Base-by-base conservation (phyloP, 1,140 invertebrate species). In the Drosophila parabipectinata region DNA sequence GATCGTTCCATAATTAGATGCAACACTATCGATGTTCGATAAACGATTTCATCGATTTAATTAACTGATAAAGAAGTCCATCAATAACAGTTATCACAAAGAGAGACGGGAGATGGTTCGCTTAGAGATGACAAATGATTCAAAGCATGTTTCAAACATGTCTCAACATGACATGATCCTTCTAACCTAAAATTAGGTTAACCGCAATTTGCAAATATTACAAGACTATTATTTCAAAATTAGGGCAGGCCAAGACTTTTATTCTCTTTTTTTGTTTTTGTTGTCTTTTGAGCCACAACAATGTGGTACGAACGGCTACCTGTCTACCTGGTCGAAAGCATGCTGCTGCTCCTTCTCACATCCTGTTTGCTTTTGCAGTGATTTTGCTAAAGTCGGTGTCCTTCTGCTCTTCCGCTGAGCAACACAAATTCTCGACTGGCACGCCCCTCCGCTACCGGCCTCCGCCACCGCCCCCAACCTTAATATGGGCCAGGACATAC, bases 391-490 rank as follows among this genome's bases (percentile, higher is more conserved):
- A 80, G 73, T 77, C 58, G 80, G 57, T 75, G 81, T 84, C 81
- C 81, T 84, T 84, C 81, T 81, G 60, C 60, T 81, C 81, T 84
- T 84, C 81, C 81, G 81, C 82, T 84, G 72, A 47, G 76, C 53
- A 58, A 50, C n/a, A 30, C 2, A 41, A 26, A 28, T 28, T 50
- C 56, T 58, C 44, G 41, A 59, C 18, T 10, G 48, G 48, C 61
- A 61, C 73, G 73, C 68, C 74, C 15, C 32, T 26, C 9, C 2
- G n/a, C 30, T 32, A 58, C 15, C 44, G 14, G 39, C 66, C 26
- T 26, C 41, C 21, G 10, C 21, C 21, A 7, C 4, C 50, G 48
- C 44, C 48, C 37, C 24, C 60, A 15, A 41, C 21, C n/a, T n/a
- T 26, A 79, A 57, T 71, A 57, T 74, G 76, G 75, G 55, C 48